These are phyloP conservation scores for Ormyrus pomaceus DNA, from an alignment of 2,888 invertebrate genomes.

Conservation along the genomic window DNA sequence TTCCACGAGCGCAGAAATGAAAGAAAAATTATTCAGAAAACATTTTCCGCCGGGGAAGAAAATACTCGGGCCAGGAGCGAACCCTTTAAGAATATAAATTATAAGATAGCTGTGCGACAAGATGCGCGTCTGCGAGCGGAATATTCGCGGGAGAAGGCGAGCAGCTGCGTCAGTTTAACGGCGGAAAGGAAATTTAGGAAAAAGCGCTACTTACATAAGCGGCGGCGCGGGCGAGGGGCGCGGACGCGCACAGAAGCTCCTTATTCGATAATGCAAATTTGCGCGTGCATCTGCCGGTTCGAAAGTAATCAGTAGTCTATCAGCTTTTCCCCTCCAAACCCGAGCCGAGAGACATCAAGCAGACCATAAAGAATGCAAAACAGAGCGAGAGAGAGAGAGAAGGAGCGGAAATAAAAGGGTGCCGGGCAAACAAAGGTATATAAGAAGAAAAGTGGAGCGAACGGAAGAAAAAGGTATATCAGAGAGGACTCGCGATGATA, in stretches of 20 bases:
- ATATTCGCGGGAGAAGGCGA: constrained; percentile 14
- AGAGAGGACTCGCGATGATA: constrained; percentile 17
- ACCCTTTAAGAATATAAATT: neutral
- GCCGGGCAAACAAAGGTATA: constrained; percentile 4
- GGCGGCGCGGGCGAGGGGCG: neutral
- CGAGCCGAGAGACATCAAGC: neutral
- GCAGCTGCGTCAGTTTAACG: constrained; percentile 26
- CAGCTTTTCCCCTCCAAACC: constrained; percentile 22
- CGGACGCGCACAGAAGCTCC: neutral
- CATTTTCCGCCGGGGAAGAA: neutral
- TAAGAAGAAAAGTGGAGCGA: neutral
- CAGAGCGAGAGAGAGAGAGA: neutral
- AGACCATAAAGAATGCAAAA: constrained; percentile 35
- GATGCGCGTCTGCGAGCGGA: constrained; percentile 9
- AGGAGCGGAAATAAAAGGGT: constrained; percentile 7
- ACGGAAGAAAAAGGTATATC: constrained; percentile 9
- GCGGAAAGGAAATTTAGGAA: neutral
- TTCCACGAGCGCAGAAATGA: neutral
- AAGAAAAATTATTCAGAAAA: constrained; percentile 3
- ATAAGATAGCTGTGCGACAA: neutral
- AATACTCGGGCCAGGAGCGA: neutral
- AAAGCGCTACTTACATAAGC: constrained; percentile 1
- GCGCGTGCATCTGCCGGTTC: constrained; percentile 20
- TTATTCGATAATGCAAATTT: constrained; percentile 52
- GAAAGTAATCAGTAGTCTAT: constrained; percentile 51